Base-by-base conservation (phyloP, 1,140 invertebrate species). In the Heterodera schachtii region DNA sequence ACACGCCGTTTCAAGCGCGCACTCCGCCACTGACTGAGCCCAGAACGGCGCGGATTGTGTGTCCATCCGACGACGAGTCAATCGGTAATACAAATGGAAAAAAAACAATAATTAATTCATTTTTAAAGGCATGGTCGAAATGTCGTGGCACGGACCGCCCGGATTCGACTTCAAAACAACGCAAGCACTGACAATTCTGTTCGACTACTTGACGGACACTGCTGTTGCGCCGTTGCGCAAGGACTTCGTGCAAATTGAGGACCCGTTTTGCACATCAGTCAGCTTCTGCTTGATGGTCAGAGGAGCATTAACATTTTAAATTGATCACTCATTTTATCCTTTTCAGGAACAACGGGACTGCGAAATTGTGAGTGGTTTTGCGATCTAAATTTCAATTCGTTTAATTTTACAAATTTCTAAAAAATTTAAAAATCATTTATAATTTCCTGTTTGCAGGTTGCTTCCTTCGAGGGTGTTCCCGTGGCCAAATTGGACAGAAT, bases 41-140 rank as follows among this genome's bases (percentile, higher is more conserved):
- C 60, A 83, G 90, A 67, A 86, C 19, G 3, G 71, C 13, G 1
- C 44, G 43, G 4, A 75, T 93, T 31, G 91, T 92, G 79, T 96
- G 95, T 92, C 94, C 95, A 0, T 93, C 93, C 70, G 95, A 96
- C 90, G 94, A 94, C 78, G 95, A 95, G 89, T 93, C 93, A 81
- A 94, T 41, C 16, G 77, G 75, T 76, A 52, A 52, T 52, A 6
- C 49, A 60, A 64, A 19, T 64, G 0, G 13, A 19, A 1, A 4
- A 4, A 3, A 64, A 64, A 64, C 57, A 64, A 64, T 3, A 5
- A 19, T 64, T 64, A 19, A 31, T 31, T 1, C 31, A 31, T 31
- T 31, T 64, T 64, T 64, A 2, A 64, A 91, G 95, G 95, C 44
- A 91, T 95, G 84, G 94, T 96, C 43, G 91, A 92, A 80, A 92